Evolutionary conservation across 2,888 invertebrate genomes (phyloP).

Genomic region (Aphrophora alni): DNA sequence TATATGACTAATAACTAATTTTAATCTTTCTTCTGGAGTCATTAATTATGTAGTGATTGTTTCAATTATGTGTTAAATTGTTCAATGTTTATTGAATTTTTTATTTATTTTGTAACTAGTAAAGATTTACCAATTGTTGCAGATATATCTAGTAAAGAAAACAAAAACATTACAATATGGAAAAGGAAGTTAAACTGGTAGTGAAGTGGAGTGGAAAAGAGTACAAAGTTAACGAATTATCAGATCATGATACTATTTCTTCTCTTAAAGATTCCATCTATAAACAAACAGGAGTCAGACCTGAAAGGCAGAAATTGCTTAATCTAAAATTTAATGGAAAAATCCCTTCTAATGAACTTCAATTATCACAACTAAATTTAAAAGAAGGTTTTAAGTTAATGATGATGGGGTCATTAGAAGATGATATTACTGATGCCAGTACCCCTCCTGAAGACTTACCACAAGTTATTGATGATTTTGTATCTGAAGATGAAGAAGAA

Average conservation of each 20-base stretch:
- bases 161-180: conserved; percentile 33
- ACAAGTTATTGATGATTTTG: conserved; percentile 90
- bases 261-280: conserved; percentile 82
- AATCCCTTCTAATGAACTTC: conserved; percentile 79
- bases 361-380: conserved; percentile 76
- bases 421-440: conserved; percentile 85
- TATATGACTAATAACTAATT: no score
- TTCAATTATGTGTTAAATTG: no score
- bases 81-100: no score
- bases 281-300: conserved; percentile 86
- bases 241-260: conserved; percentile 79
- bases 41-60: no score
- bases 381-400: conserved; percentile 91
- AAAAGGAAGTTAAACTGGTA: conserved; percentile 59
- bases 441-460: conserved; percentile 81
- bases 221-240: conserved; percentile 76
- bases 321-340: conserved; percentile 94
- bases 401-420: conserved; percentile 96
- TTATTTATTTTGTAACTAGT: no score
- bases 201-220: conserved; percentile 96
- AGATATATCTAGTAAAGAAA: background rate
- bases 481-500: conserved; percentile 85
- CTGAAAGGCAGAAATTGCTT: conserved; percentile 91
- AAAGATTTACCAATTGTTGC: no score
- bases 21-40: no score